These are phyloP conservation scores for Pangasius larnaudii DNA, from an alignment of 2,797 vertebrate genomes.

Conservation along the genomic window DNA sequence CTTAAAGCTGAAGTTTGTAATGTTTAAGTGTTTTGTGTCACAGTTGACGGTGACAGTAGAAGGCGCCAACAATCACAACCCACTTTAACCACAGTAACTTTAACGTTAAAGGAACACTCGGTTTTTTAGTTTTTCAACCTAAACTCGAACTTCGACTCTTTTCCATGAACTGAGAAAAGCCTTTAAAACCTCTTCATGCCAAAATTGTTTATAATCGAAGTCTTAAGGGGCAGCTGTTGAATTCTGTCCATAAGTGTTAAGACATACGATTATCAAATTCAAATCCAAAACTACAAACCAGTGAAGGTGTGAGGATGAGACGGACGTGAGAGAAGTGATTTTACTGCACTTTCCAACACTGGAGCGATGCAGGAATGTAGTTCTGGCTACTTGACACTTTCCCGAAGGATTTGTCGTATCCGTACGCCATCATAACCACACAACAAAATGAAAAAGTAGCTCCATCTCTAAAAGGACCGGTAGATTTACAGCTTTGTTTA, in stretches of 20 bases:
- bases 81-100: not conserved
- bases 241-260: not conserved
- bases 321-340: not conserved
- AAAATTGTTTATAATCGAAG: not conserved
- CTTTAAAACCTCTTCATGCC: not conserved
- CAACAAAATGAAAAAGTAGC: not conserved
- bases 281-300: not conserved
- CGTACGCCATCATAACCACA: not conserved
- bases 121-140: not conserved
- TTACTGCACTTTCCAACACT: no score
- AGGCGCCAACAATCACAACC: not conserved
- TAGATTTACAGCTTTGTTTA: not conserved
- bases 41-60: not conserved
- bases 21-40: not conserved
- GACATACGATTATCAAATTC: not conserved
- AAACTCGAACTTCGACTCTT: not conserved
- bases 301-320: not conserved
- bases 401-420: not conserved
- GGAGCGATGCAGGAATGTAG: no score
- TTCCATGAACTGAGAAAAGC: not conserved
- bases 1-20: not conserved
- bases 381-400: not conserved
- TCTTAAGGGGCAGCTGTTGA: not conserved
- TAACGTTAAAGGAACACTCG: not conserved
- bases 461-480: not conserved